phyloP scores from a whole-genome alignment of 2,888 invertebrate species.

The Sarcophaga caerulescens region DNA sequence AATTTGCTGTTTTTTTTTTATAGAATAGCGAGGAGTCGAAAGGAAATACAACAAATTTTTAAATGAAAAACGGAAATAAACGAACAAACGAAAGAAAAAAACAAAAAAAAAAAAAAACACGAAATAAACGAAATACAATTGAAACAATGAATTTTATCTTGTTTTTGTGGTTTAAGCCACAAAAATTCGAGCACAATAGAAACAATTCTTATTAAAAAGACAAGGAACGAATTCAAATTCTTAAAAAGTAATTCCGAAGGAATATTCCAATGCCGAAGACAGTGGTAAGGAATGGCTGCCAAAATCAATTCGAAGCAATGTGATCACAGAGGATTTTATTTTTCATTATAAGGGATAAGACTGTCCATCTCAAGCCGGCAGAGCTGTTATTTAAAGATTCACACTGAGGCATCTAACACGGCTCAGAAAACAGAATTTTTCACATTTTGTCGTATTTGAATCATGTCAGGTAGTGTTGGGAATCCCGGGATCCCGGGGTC shows the following conservation, averaged over 20 bases:
- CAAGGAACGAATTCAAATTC: slow-evolving; percentile 43
- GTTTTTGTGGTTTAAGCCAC: slow-evolving; percentile 47
- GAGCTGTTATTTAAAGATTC: no score
- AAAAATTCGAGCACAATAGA: slow-evolving; percentile 10
- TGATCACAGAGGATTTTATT: no score
- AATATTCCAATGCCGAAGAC: not conserved
- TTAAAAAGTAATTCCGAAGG: slow-evolving; percentile 3
- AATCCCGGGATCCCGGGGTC: no score
- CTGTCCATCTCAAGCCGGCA: no score
- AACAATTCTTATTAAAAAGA: slow-evolving; percentile 15
- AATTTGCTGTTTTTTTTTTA: slow-evolving; percentile 37
- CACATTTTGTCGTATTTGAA: no score
- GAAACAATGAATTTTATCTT: slow-evolving; percentile 58
- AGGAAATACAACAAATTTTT: slow-evolving; percentile 14
- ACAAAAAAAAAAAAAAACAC: slow-evolving; percentile 25
- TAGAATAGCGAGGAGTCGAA: slow-evolving; percentile 5
- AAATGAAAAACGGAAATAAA: slow-evolving; percentile 3
- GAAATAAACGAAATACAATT: slow-evolving; percentile 36
- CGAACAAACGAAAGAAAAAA: not conserved
- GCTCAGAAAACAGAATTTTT: no score
- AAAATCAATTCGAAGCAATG: no score
- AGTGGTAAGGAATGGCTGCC: not conserved
- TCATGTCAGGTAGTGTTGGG: no score
- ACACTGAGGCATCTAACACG: no score
- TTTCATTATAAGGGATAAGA: no score